Percentiles rank a stretch among this genome's conserved stretches.
Evolutionary conservation across 2,888 invertebrate species (phyloP).

Genomic region (Terebella lapidaria): DNA sequence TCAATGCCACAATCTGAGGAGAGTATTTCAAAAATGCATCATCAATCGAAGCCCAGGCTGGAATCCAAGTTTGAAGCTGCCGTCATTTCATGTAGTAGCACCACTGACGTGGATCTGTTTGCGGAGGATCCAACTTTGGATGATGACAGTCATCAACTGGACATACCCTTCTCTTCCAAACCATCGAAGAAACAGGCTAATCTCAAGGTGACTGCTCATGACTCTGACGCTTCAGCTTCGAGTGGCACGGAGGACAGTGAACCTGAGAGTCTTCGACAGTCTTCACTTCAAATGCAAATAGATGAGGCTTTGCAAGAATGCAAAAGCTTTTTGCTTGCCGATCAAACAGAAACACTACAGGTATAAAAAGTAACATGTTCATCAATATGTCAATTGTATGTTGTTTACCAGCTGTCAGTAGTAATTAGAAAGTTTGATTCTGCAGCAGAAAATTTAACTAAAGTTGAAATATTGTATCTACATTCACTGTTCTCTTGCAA

Average conservation of each 20-base stretch:
- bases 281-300: background rate
- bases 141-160: too few species aligned
- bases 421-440: too few species aligned
- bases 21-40: background rate
- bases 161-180: background rate
- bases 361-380: constrained; percentile 30
- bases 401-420: too few species aligned
- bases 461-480: background rate
- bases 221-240: background rate
- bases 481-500: background rate
- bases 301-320: constrained; percentile 11
- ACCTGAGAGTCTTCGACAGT: background rate
- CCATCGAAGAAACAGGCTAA: background rate
- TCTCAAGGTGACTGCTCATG: background rate
- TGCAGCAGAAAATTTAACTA: background rate
- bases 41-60: background rate
- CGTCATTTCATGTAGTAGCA: background rate
- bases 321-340: constrained; percentile 45
- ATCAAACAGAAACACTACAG: constrained; percentile 47
- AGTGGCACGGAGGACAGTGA: background rate
- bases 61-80: background rate
- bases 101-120: background rate
- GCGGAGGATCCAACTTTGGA: background rate
- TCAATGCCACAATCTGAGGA: constrained; percentile 34
- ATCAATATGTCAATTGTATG: too few species aligned